phyloP scores from a whole-genome alignment of 2,113 vertebrate species.

The Tyrannus savana region DNA sequence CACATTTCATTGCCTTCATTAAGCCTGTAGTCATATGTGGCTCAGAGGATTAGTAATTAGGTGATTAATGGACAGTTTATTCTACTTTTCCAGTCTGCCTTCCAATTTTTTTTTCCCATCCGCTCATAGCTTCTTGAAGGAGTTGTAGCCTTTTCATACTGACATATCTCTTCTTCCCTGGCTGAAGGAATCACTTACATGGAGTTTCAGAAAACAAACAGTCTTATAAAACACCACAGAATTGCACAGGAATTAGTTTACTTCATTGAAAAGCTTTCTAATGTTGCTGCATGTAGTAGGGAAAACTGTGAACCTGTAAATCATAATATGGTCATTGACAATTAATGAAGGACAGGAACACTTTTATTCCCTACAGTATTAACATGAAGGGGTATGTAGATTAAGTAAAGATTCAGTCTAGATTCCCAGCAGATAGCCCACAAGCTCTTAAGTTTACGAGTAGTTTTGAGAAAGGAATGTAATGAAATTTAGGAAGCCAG shows the following conservation, averaged over 20 bases:
- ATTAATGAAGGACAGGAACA: neutral
- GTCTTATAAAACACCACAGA: neutral
- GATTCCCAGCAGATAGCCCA: neutral
- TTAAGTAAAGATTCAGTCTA: neutral
- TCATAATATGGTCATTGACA: neutral
- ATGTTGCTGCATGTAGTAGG: neutral
- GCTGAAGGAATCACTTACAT: neutral
- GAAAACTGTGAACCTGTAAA: neutral
- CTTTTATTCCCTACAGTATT: neutral
- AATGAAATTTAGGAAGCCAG: neutral
- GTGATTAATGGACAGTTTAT: neutral
- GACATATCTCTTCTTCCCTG: neutral
- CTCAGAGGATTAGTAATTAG: conserved; percentile 12
- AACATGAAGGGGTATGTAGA: neutral
- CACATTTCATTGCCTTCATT: conserved; percentile 1
- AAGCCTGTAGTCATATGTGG: neutral
- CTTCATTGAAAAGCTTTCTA: neutral
- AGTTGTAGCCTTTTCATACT: neutral
- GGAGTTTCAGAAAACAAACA: neutral
- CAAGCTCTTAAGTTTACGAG: neutral
- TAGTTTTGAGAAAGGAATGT: neutral
- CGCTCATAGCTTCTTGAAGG: neutral
- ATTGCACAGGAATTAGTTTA: neutral
- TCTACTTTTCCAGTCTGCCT: neutral
- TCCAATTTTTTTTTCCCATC: neutral